Evolutionary conservation across 2,888 invertebrate genomes (phyloP).

Genomic region (Dryomyza anilis): DNA sequence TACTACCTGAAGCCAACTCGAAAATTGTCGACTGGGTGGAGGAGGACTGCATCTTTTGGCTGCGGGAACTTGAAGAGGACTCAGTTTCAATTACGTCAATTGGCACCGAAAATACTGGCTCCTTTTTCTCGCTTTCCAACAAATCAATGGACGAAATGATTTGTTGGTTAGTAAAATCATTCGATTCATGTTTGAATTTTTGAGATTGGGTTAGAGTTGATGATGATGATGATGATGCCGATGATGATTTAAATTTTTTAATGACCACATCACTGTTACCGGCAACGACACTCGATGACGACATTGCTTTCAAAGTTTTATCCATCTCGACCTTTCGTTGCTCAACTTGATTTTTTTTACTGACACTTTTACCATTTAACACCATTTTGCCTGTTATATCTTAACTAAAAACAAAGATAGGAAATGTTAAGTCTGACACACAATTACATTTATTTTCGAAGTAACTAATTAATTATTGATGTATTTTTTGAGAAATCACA

Average conservation of each 20-base stretch:
- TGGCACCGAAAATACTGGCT: slow-evolving; percentile 54
- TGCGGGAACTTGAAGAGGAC: slow-evolving; percentile 38
- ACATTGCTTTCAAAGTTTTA: no score
- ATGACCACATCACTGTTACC: not conserved
- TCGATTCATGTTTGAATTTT: not conserved
- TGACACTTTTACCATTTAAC: no score
- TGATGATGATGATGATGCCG: not conserved
- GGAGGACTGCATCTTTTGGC: slow-evolving; percentile 42
- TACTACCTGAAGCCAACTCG: slow-evolving; percentile 39
- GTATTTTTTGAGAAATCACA: no score
- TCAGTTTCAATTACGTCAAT: slow-evolving; percentile 52
- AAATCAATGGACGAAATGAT: slow-evolving; percentile 54
- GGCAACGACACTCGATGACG: not conserved
- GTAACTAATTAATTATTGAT: no score
- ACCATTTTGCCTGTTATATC: no score
- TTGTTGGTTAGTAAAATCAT: slow-evolving; percentile 40
- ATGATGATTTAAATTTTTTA: not conserved
- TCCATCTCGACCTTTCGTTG: no score
- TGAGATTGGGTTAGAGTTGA: not conserved
- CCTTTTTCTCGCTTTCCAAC: slow-evolving; percentile 51
- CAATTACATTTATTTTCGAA: no score
- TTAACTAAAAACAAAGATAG: no score
- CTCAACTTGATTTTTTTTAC: no score
- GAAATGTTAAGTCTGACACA: no score
- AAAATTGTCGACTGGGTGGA: slow-evolving; percentile 36